Evolutionary conservation across 2,113 vertebrate genomes (phyloP), one percentile per base, ranked within the genome.

Genomic region (Oreocharis arfaki): DNA sequence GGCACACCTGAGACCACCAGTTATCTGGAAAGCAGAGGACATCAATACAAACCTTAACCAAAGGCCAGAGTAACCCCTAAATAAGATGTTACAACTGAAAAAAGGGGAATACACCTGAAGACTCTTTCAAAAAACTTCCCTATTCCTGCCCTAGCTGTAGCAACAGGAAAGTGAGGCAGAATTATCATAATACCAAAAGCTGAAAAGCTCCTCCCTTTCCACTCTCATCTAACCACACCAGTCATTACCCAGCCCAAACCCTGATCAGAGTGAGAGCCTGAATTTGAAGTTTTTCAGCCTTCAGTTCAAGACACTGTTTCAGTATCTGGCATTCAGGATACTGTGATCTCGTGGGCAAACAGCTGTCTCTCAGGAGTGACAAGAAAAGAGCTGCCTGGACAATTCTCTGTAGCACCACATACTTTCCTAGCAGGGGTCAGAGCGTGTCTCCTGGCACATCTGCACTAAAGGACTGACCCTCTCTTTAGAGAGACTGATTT

Each of bases 1-100:
- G 98, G 55, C 99, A 99, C 89, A 99, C 97, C n/a, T 98, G 98
- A 96, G 98, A 99, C 99, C 99, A 99, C 99, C 99, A 99, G 97
- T 99, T 99, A 98, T 99, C 99, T 99, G 97, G 74, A 97, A 95
- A 94, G 78, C 63, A 96, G 76, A 67, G 79, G 7, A 79, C 49
- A 50, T 50, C 77, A 65, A 79, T 4, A 71, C 4, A 65, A 78
- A 88, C 35, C 44, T 74, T 16, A 74, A 52, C 24, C 41, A 64
- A 89, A 93, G 10, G 35, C 30, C 56, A 64, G 10, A 79, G 28
- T 26, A 78, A 55, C 3, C 22, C 24, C 23, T 83, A 73, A 63
- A 37, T 39, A 74, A 75, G 7, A 8, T 13, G 6, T 11, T 70
- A 67, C 27, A 74, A 37, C 6, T 52, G 60, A 75, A 71, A 89